phyloP scores from a whole-genome alignment of 2,888 invertebrate genomes.

The Ectemnius cavifrons region DNA sequence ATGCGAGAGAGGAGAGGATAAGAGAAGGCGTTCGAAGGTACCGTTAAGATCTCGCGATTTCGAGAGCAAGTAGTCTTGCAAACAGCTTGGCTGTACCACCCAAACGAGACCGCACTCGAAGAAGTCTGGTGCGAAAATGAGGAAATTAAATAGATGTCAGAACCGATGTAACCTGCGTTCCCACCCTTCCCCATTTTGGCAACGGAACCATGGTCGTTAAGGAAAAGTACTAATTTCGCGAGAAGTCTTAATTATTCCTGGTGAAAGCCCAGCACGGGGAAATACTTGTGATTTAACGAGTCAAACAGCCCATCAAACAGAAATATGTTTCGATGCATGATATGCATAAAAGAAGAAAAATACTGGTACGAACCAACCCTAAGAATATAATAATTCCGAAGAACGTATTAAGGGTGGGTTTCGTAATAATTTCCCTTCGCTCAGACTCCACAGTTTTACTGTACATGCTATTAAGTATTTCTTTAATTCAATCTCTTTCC shows the following conservation, averaged over 20 bases:
- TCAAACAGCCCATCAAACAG: neutral
- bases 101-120: neutral
- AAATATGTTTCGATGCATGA: too few relatives aligned
- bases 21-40: conserved; percentile 28
- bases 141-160: conserved; percentile 27
- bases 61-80: neutral
- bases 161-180: neutral
- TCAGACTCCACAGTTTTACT: too few relatives aligned
- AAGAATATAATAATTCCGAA: too few relatives aligned
- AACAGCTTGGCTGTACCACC: too few relatives aligned
- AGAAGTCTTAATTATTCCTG: too few relatives aligned
- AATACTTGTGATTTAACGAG: neutral
- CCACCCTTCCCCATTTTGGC: neutral
- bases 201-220: neutral
- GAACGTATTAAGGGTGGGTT: too few relatives aligned
- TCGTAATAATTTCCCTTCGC: too few relatives aligned
- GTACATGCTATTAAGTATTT: too few relatives aligned
- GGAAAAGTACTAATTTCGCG: conserved; percentile 3
- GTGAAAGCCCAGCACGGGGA: neutral
- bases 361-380: too few relatives aligned
- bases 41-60: conserved; percentile 28
- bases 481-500: too few relatives aligned
- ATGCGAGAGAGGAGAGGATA: conserved; percentile 27
- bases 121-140: conserved; percentile 8
- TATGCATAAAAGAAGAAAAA: too few relatives aligned